Percentiles rank a stretch among this genome's conserved stretches.
phyloP scores from a whole-genome alignment of 2,797 vertebrate genomes.

The Phataginus tetradactyla region DNA sequence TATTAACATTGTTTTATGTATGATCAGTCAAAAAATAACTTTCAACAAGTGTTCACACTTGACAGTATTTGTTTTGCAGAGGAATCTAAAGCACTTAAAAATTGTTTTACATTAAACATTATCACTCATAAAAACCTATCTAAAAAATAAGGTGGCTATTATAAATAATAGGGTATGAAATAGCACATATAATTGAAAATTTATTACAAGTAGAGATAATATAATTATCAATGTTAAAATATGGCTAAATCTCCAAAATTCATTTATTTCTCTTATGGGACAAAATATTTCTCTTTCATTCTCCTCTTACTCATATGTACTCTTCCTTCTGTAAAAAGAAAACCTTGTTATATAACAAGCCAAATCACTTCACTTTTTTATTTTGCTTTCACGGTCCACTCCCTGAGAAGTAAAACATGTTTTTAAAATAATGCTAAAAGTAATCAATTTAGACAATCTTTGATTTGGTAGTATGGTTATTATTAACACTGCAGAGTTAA shows the following conservation, averaged over 20 bases:
- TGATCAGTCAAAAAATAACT: not conserved
- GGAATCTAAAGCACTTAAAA: not conserved
- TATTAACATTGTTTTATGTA: not conserved
- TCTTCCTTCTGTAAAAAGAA: not conserved
- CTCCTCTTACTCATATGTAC: not conserved
- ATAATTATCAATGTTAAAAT: not conserved
- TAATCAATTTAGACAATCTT: not conserved
- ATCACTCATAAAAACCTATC: not conserved
- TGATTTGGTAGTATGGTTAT: not conserved
- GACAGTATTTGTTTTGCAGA: not conserved
- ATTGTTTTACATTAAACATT: not conserved
- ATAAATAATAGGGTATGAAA: not conserved
- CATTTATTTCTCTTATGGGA: not conserved
- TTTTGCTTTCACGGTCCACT: not conserved
- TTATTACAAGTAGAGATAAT: not conserved
- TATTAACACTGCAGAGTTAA: not conserved
- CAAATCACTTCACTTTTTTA: not conserved
- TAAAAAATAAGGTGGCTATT: not conserved
- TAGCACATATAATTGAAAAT: not conserved
- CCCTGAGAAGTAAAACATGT: not conserved
- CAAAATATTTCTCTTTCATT: not conserved
- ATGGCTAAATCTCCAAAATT: not conserved
- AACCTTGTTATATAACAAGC: not conserved
- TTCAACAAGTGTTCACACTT: not conserved
- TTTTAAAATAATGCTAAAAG: not conserved